phyloP scores from a whole-genome alignment of 1,140 invertebrate species.

The Cardiocondyla obscurior region DNA sequence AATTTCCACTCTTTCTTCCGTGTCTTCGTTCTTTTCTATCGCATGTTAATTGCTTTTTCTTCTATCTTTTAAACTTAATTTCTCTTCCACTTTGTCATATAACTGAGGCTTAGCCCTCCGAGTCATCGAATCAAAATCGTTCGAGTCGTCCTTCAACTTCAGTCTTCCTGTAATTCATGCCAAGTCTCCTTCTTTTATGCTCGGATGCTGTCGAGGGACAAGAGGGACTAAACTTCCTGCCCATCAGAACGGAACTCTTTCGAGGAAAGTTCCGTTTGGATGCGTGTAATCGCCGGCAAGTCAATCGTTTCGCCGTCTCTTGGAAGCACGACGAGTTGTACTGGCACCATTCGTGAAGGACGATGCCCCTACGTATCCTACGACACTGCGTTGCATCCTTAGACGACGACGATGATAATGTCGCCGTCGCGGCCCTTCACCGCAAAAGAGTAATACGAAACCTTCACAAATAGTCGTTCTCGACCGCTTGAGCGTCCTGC shows the following conservation, averaged over 20 bases:
- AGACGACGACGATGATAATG: slow-evolving; percentile 33
- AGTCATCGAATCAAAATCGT: slow-evolving; percentile 10
- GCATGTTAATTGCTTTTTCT: neutral
- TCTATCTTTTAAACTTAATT: neutral
- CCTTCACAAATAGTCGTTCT: slow-evolving; percentile 80
- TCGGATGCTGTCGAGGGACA: slow-evolving; percentile 12
- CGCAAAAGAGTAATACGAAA: slow-evolving; percentile 50
- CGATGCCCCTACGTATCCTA: slow-evolving; percentile 21
- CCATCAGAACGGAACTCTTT: neutral
- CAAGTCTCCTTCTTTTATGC: neutral
- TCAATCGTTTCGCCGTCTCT: neutral
- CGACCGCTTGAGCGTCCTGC: slow-evolving; percentile 77
- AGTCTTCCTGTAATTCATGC: slow-evolving; percentile 5
- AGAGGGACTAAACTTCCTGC: slow-evolving; percentile 37
- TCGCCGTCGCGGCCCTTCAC: slow-evolving; percentile 43
- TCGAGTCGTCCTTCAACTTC: neutral
- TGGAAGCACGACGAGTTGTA: neutral
- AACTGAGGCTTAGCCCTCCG: neutral
- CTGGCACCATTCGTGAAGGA: slow-evolving; percentile 37
- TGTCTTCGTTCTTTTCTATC: neutral
- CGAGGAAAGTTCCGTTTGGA: neutral
- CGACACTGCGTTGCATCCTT: slow-evolving; percentile 55
- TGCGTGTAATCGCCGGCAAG: slow-evolving; percentile 4
- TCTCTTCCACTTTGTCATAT: neutral
- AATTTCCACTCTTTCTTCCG: neutral